These are phyloP conservation scores for Oryctes rhinoceros DNA, from an alignment of 1,140 invertebrate genomes.

Conservation along the genomic window DNA sequence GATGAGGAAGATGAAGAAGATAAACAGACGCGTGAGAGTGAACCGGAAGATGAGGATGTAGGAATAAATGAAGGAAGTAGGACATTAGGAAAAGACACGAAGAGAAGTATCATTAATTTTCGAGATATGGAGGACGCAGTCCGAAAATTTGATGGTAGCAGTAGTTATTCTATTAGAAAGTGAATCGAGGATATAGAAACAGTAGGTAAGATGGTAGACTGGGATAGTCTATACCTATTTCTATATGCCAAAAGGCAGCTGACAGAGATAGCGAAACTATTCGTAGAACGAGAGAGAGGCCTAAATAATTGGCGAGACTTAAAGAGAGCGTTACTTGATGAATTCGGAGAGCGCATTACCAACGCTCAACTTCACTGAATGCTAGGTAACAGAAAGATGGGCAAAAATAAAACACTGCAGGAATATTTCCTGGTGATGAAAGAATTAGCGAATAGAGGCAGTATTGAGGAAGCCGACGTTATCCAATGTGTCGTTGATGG, in stretches of 20 bases:
- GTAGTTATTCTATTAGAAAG: slow-evolving; percentile 48
- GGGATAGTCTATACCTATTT: slow-evolving; percentile 52
- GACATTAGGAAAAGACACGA: not conserved
- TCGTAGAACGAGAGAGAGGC: no score
- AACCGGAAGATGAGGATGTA: slow-evolving; percentile 12
- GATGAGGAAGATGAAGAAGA: slow-evolving; percentile 36
- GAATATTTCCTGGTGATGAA: slow-evolving; percentile 58
- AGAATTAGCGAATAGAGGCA: slow-evolving; percentile 54
- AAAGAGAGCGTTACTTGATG: slow-evolving; percentile 45
- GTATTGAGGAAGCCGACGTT: slow-evolving; percentile 53
- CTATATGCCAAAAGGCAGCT: slow-evolving; percentile 57
- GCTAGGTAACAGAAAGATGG: slow-evolving; percentile 48
- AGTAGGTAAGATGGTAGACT: slow-evolving; percentile 47
- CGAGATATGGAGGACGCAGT: slow-evolving; percentile 49
- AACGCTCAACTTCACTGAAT: slow-evolving; percentile 53
- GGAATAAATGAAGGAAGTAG: slow-evolving; percentile 17
- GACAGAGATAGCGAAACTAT: no score
- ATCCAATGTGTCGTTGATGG: slow-evolving; percentile 59
- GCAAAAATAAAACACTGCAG: slow-evolving; percentile 51
- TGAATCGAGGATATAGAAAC: slow-evolving; percentile 56
- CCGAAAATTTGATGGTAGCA: slow-evolving; percentile 47
- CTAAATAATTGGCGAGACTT: slow-evolving; percentile 52
- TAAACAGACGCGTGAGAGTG: not conserved
- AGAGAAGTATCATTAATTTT: slow-evolving; percentile 43
- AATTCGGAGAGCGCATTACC: slow-evolving; percentile 49